Evolutionary conservation across 2,797 vertebrate species (phyloP).

Genomic region (Oophaga sylvatica): DNA sequence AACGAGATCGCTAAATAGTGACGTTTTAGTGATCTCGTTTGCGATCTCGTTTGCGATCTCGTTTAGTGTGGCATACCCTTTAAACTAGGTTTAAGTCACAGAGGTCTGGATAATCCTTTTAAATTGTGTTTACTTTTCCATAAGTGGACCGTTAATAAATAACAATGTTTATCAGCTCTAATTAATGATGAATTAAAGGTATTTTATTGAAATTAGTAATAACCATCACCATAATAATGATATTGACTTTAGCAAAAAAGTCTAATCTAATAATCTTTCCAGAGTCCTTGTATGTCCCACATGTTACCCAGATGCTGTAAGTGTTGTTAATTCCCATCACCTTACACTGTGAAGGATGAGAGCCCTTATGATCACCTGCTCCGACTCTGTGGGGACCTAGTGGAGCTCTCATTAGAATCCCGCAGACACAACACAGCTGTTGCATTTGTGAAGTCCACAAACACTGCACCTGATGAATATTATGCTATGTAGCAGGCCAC

Average conservation of each 20-base stretch:
- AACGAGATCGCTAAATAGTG: no score
- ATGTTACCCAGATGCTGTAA: slow-evolving; percentile 45
- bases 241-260: not conserved
- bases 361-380: slow-evolving; percentile 48
- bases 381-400: slow-evolving; percentile 40
- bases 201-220: not conserved
- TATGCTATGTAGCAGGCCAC: slow-evolving; percentile 51
- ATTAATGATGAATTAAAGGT: not conserved
- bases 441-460: slow-evolving; percentile 51
- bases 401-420: slow-evolving; percentile 38
- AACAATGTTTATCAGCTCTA: not conserved
- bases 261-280: not conserved
- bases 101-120: not conserved
- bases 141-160: not conserved
- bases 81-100: not conserved
- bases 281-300: not conserved
- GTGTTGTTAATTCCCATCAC: slow-evolving; percentile 44
- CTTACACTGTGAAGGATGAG: slow-evolving; percentile 22
- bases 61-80: no score
- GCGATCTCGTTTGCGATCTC: no score
- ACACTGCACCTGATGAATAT: slow-evolving; percentile 56
- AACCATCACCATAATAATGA: not conserved
- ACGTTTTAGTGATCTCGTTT: no score
- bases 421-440: slow-evolving; percentile 59
- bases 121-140: not conserved